Conservation (phyloP, 2,888 invertebrate species). For the Macrosiphum euphorbiae region DNA sequence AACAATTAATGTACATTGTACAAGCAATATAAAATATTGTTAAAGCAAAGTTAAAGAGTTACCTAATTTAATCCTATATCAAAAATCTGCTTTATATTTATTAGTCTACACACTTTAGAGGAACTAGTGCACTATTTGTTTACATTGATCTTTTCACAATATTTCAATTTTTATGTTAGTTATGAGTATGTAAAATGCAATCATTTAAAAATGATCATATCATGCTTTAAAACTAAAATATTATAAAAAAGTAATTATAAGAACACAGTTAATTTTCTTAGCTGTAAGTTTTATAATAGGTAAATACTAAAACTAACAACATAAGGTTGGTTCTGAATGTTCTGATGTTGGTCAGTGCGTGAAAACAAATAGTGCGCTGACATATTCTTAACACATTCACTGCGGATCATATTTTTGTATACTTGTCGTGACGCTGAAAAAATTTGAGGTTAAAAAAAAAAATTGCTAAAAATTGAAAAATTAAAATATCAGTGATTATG, state of each 20-base stretch:
- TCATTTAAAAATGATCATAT: not conserved
- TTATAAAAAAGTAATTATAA: not conserved
- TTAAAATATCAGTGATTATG: too few species aligned
- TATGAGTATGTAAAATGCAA: not conserved
- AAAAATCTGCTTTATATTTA: not conserved
- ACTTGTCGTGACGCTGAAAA: too few species aligned
- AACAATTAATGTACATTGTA: not conserved
- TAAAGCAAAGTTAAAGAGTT: not conserved
- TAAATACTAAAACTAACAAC: not conserved
- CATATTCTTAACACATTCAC: not conserved
- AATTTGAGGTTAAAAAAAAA: too few species aligned
- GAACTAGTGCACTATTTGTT: not conserved
- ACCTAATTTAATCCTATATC: not conserved
- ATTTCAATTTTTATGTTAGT: not conserved
- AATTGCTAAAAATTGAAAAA: too few species aligned
- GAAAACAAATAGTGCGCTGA: not conserved
- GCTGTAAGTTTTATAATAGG: not conserved
- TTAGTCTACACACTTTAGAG: not conserved
- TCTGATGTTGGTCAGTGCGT: not conserved
- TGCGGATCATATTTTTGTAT: too few species aligned
- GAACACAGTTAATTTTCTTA: not conserved
- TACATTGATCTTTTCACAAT: not conserved
- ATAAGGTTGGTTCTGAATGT: too few species aligned
- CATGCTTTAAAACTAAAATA: not conserved
- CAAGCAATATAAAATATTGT: too few species aligned